Conservation (phyloP, 2,797 vertebrate genomes). For the Mus caroli region DNA sequence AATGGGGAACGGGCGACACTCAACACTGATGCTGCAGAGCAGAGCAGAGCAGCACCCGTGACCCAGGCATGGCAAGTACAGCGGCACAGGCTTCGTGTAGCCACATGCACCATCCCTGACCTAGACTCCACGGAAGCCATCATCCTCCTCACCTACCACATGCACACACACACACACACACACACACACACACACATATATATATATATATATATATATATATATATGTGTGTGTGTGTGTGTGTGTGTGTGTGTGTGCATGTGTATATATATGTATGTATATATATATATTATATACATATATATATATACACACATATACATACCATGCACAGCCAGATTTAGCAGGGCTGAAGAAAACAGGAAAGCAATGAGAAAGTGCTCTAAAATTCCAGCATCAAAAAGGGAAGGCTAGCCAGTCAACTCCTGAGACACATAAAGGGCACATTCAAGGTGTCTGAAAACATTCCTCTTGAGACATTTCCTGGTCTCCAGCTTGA, state of each 20-base stretch:
- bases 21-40: not conserved
- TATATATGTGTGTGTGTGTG: no score
- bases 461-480: not conserved
- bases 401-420: not conserved
- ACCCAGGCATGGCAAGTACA: rapidly evolving
- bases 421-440: not conserved
- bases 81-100: not conserved
- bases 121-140: not conserved
- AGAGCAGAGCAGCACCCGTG: not conserved
- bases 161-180: no score
- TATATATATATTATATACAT: no score
- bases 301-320: no score
- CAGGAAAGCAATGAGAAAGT: not conserved
- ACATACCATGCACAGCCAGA: not conserved
- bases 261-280: no score
- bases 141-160: not conserved
- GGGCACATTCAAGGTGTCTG: not conserved
- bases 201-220: no score
- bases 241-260: rapidly evolving
- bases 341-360: not conserved
- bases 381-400: not conserved
- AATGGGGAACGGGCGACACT: not conserved
- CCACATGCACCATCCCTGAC: not conserved
- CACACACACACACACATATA: no score
- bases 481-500: not conserved